Evolutionary conservation across 2,113 vertebrate species (phyloP), one percentile per base, ranked within the genome.

Genomic region (Callipepla californica): DNA sequence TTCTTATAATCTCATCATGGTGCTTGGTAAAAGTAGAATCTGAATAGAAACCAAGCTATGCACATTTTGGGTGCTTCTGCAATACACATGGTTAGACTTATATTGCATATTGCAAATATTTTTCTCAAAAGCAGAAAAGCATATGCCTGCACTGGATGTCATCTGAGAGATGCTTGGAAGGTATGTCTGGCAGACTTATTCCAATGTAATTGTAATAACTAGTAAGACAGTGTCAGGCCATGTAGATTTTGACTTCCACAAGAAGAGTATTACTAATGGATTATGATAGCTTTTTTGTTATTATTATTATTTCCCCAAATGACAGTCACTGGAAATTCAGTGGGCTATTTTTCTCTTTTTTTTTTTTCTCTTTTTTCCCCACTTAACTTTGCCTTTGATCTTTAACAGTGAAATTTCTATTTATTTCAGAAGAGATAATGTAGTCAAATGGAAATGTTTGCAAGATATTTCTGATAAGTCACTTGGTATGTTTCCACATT

Each of bases 81-180:
- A 3, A 57, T 66, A 68, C 65, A 85, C 69, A 89, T 66, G 63
- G 18, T 93, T 95, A 93, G 91, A 93, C 61, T 80, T 65, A 91
- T 32, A 11, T 53, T 83, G 32, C 61, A 32, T 68, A 42, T 55
- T 84, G 68, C 69, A 92, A 94, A 93, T 95, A 94, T 90, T 94
- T 91, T 94, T n/a, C 47, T 94, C n/a, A 42, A 82, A 90, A 72
- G 34, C 65, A 74, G 79, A 20, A 78, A 87, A 72, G 38, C 79
- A 83, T 88, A 93, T 94, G 84, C 61, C 89, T 34, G 59, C 9
- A 85, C 75, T 85, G 89, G 70, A 87, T 93, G 79, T 70, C 81
- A 92, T 93, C 78, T 93, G 59, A 76, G 34, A 75, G 25, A 87
- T 89, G 85, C 36, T 61, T 92, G 89, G 87, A 89, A 96, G 80